phyloP scores from a whole-genome alignment of 2,797 vertebrate species.

The Nannoperca obscura region DNA sequence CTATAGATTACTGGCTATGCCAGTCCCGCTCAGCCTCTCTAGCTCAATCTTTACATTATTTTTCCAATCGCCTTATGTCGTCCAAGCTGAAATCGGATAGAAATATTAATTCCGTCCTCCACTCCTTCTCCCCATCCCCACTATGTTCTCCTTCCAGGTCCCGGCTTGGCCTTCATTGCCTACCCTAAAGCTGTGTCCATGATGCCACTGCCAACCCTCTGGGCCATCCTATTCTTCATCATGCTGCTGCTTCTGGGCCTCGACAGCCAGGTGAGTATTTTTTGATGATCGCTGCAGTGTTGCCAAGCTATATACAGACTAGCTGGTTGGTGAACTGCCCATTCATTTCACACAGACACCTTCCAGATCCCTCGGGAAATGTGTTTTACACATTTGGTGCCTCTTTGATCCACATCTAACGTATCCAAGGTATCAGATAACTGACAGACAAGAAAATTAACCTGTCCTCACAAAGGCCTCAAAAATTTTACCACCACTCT shows the following conservation, averaged over 20 bases:
- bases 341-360: slow-evolving; percentile 20
- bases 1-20: slow-evolving; percentile 18
- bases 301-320: slow-evolving; percentile 17
- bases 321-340: slow-evolving; percentile 13
- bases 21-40: slow-evolving; percentile 22
- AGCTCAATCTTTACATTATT: slow-evolving; percentile 22
- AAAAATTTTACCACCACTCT: slow-evolving; percentile 54
- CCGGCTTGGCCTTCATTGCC: slow-evolving; percentile 98
- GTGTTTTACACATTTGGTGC: slow-evolving; percentile 63
- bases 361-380: slow-evolving; percentile 22
- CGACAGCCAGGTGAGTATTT: slow-evolving; percentile 94
- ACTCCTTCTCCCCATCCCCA: slow-evolving; percentile 75
- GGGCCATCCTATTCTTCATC: slow-evolving; percentile 99
- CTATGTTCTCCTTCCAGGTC: slow-evolving; percentile 87
- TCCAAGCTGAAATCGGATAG: slow-evolving; percentile 64
- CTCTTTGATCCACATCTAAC: slow-evolving; percentile 44
- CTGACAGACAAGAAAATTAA: slow-evolving; percentile 44
- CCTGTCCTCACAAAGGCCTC: slow-evolving; percentile 49
- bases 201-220: slow-evolving; percentile 98
- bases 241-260: slow-evolving; percentile 99
- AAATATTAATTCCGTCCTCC: slow-evolving; percentile 74
- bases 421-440: slow-evolving; percentile 51
- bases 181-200: slow-evolving; percentile 99
- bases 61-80: slow-evolving; percentile 44
- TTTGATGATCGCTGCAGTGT: slow-evolving; percentile 3